Evolutionary conservation across 2,113 vertebrate genomes (phyloP), one percentile per base, ranked within the genome.

Genomic region (Meriones unguiculatus): DNA sequence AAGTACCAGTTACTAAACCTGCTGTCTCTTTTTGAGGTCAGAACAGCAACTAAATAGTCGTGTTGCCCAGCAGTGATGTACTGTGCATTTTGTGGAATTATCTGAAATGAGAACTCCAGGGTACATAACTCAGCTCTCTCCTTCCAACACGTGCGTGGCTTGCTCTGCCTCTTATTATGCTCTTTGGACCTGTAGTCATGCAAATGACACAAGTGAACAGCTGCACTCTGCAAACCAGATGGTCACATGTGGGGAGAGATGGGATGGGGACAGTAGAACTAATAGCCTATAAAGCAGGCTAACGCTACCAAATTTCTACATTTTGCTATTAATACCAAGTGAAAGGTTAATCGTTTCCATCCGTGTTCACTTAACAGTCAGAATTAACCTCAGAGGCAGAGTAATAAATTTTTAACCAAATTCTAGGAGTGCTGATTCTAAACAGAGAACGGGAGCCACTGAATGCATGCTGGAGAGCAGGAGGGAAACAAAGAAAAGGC

Each of bases 291-390:
- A 87, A 96, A 97, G 69, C 80, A 97, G 91, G 93, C 95, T 93
- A 89, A 84, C 2, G 57, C 95, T 96, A 91, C 95, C 3, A 15
- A 94, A 97, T 96, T 96, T 86, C 90, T 94, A 76, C 85, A 78
- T 92, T 96, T 85, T 94, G 76, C 87, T 93, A 73, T 91, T 94
- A 93, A 96, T 93, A 81, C 24, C 69, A 87, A 97, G 59, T 84
- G 76, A 96, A 95, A 98, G 95, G 95, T 96, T 98, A 96, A 97
- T 97, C 95, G 52, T 97, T 93, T 98, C 95, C 87, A 96, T 92
- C 59, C 38, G 0, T 93, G 84, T 80, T 95, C 92, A 88, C 76
- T 95, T 97, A 96, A 88, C 17, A 20, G 73, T 87, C 38, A 97
- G 87, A 96, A 96, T 94, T 96, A 94, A 96, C 91, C 93, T 96